Base-by-base conservation (phyloP, 2,888 invertebrate species). In the Prosopocoilus inquinatus region DNA sequence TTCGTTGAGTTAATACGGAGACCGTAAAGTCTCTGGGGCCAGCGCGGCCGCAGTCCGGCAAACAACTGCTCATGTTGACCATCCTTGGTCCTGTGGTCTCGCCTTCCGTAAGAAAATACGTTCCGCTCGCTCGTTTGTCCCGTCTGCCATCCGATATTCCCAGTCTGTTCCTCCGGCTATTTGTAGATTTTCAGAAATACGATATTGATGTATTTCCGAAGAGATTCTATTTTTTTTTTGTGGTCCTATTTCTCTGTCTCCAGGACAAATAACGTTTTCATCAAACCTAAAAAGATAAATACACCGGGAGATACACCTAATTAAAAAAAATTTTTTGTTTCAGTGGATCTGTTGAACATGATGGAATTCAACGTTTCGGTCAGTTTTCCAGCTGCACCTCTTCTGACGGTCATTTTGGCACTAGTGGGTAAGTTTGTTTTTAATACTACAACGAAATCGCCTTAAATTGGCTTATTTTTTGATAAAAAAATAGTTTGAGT, bases 291-390 rank as follows among this genome's bases (percentile, higher is more conserved):
- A 28, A 28, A 28, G 20, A 28, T 7, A 28, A 28, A 28, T 28
- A 28, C 1, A 28, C 20, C 5, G 20, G 20, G 4, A 28, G 7
- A 28, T 28, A 5, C 5, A 3, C 3, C 3, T 28, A 1, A 28
- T 28, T 28, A 5, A 1, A 28, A 41, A 41, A 41, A 38, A n/a
- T 43, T 52, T 47, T 67, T 77, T 78, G 75, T 86, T 86, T 53
- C 84, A 96, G 96, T 98, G 75, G 98, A 99, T 78, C 83, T 99
- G 53, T 85, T 99, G 64, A 97, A 98, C 80, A 96, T 97, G 94
- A 80, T 98, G 77, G 98, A 97, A 80, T 93, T 95, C 80, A 97
- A 97, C 80, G 89, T 93, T 59, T 88, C 92, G 2, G 90, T 96
- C 52, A 90, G 91, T 52, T 97, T 97, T 76, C 97, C 98, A 33